Base-by-base conservation (phyloP, 2,797 vertebrate species). In the Iguana delicatissima region DNA sequence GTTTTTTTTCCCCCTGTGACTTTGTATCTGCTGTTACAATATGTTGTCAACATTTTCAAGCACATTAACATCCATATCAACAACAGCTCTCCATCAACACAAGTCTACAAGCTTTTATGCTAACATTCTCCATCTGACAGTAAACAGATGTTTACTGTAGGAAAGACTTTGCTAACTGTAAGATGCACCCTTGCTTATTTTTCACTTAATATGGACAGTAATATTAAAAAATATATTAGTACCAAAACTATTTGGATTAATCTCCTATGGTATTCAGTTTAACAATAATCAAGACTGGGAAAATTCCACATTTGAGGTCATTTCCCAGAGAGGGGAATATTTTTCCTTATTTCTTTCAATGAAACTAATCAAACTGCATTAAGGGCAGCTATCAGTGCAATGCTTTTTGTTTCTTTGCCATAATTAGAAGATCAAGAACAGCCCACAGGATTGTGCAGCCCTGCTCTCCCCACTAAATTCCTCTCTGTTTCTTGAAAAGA, bases 361-460 rank as follows among this genome's bases (percentile, higher is more conserved):
- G 89, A 94, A 91, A 93, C 92, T 57, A 80, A 86, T 72, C 29
- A n/a, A 83, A 88, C 69, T 92, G 90, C 67, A 18, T 32, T 91
- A 72, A 79, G 42, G 38, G 62, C 0, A 0, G 62, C 24, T 93
- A 74, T 73, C 72, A 22, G 1, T 94, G 67, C 20, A 55, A 79
- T 32, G 14, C n/a, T 35, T 82, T 38, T 89, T 74, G 32, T 73
- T 89, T 52, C 69, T 89, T 83, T 22, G 59, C 38, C 22, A 73
- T 46, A 62, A n/a, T 42, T 38, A 26, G 38, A 38, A 83, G 16
- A 22, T 59, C 18, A 88, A 57, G 46, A 73, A 82, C 35, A 57
- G n/a, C 24, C 42, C 22, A 29, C 50, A 8, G 32, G 77, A 55
- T 16, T 69, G 38, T 69, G 77, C 52, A 62, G 16, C 38, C 46